A percentile compares a stretch with the other conserved stretches of the same genome.
Evolutionary conservation across 2,113 vertebrate genomes (phyloP).

Genomic region (Diadophis punctatus): DNA sequence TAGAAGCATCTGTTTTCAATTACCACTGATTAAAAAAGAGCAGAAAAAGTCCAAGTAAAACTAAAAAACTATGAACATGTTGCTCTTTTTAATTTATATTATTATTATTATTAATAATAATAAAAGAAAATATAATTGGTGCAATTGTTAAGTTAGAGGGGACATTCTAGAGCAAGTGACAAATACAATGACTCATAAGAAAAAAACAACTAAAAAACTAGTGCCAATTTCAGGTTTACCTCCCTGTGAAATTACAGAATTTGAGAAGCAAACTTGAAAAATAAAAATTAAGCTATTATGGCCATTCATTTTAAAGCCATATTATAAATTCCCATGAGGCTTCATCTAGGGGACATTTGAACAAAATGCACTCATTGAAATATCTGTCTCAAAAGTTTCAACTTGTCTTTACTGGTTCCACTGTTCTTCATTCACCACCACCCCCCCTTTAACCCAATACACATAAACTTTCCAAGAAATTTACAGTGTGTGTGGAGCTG

Average conservation of each 20-base stretch:
- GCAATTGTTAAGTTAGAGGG: too few relatives aligned
- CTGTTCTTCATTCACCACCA: not conserved
- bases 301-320: not conserved
- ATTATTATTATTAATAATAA: too few relatives aligned
- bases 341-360: not conserved
- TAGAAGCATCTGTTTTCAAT: constrained; percentile 55
- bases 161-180: too few relatives aligned
- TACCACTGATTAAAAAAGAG: constrained; percentile 49
- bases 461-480: not conserved
- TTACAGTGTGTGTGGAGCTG: not conserved
- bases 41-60: constrained; percentile 30
- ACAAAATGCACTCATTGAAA: constrained; percentile 22
- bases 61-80: too few relatives aligned
- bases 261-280: not conserved
- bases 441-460: not conserved
- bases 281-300: not conserved
- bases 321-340: not conserved
- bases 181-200: too few relatives aligned
- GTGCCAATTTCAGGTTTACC: constrained; percentile 37
- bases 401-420: not conserved
- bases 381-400: not conserved
- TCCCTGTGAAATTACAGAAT: constrained; percentile 37
- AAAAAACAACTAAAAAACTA: too few relatives aligned
- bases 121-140: too few relatives aligned
- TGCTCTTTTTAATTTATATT: too few relatives aligned